Evolutionary conservation across 2,113 vertebrate genomes (phyloP).

Genomic region (Nestor notabilis): DNA sequence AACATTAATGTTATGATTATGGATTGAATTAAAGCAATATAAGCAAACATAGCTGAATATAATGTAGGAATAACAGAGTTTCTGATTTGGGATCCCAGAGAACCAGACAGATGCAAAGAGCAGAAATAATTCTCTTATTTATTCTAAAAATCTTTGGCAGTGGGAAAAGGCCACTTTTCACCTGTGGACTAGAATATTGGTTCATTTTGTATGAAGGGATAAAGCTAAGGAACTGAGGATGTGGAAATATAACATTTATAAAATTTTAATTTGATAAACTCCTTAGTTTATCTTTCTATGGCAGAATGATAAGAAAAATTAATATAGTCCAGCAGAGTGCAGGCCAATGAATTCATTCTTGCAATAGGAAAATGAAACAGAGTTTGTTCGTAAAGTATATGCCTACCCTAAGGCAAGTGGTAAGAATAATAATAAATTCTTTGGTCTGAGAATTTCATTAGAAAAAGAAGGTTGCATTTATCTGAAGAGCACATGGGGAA

Average conservation of each 20-base stretch:
- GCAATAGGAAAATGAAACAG: not conserved
- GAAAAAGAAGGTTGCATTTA: not conserved
- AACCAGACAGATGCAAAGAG: not conserved
- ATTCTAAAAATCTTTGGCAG: not conserved
- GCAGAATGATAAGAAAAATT: slow-evolving; percentile 17
- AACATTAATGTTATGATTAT: not conserved
- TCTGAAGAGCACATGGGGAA: not conserved
- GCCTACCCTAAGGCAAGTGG: not conserved
- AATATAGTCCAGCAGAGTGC: not conserved
- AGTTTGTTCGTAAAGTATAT: not conserved
- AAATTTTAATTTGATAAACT: slow-evolving; percentile 13
- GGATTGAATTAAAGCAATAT: not conserved
- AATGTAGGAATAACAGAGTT: not conserved
- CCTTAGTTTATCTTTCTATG: not conserved
- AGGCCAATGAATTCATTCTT: not conserved
- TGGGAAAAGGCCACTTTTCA: not conserved
- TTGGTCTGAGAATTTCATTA: not conserved
- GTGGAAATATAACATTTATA: not conserved
- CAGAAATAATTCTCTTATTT: not conserved
- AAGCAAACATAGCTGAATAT: not conserved
- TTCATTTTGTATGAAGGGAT: not conserved
- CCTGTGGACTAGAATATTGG: not conserved
- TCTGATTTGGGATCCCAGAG: not conserved
- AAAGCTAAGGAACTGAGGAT: not conserved
- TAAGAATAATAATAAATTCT: not conserved